Percentiles rank a stretch among this genome's conserved stretches.
phyloP scores from a whole-genome alignment of 2,888 invertebrate genomes.

The Bombylius major region DNA sequence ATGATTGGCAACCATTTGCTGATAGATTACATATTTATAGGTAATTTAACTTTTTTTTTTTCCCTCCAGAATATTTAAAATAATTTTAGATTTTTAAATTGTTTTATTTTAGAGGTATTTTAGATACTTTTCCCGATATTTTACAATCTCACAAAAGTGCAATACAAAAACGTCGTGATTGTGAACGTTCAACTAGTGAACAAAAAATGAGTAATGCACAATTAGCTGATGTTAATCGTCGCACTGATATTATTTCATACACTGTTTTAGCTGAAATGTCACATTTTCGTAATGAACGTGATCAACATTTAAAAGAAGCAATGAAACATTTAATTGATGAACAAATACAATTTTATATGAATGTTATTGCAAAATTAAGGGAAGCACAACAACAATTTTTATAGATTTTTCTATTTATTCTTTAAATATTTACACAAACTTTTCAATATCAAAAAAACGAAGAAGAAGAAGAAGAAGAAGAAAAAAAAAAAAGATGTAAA shows the following conservation, averaged over 20 bases:
- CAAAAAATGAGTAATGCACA: constrained; percentile 73
- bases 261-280: constrained; percentile 87
- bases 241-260: constrained; percentile 87
- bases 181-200: constrained; percentile 64
- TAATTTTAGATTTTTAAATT: background rate
- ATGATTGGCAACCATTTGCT: constrained; percentile 80
- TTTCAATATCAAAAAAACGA: too few relatives aligned
- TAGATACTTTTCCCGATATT: constrained; percentile 82
- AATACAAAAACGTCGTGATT: constrained; percentile 79
- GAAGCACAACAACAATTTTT: constrained; percentile 40
- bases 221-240: constrained; percentile 63
- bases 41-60: constrained; percentile 14
- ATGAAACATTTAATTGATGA: constrained; percentile 77
- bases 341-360: constrained; percentile 86
- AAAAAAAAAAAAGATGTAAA: too few relatives aligned
- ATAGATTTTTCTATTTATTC: constrained; percentile 3
- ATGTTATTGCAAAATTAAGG: constrained; percentile 62
- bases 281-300: constrained; percentile 81
- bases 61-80: background rate
- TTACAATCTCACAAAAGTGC: constrained; percentile 80
- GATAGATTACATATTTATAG: constrained; percentile 87
- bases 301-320: constrained; percentile 70
- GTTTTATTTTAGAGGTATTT: constrained; percentile 53
- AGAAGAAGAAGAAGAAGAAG: too few relatives aligned
- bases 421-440: too few relatives aligned